Evolutionary conservation across 2,797 vertebrate genomes (phyloP), one percentile per base, ranked within the genome.

Genomic region (Oceanodroma leucorhoa): DNA sequence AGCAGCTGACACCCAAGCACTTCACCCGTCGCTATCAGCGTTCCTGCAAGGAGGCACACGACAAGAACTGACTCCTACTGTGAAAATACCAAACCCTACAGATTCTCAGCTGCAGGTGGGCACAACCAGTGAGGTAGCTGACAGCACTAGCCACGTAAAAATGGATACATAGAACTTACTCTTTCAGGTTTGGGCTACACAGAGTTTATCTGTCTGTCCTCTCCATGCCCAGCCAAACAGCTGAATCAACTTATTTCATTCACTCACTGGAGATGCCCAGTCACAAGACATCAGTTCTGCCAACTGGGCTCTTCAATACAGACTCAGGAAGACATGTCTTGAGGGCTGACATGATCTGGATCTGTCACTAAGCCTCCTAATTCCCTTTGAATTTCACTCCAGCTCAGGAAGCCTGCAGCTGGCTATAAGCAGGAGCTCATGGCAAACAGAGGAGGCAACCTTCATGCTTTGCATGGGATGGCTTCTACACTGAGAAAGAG

Each of bases 291-390:
- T 82, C 90, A 91, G 40, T 79, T 83, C 88, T 82, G 58, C 70
- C 73, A 91, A 4, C 2, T 27, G 18, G 38, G 16, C 57, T 94
- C n/a, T 62, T 38, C 89, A 89, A 73, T 27, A 82, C 69, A 76
- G 62, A 53, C 46, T 83, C 36, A 9, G n/a, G 29, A 94, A 72
- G 64, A 65, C 23, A 62, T 0, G 0, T 67, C 92, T 92, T 1
- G 0, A 88, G 70, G 80, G 58, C 40, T 87, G 79, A 85, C 61
- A 67, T 36, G 78, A 93, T 96, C 85, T 88, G 73, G 62, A 82
- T 92, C 83, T 93, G 83, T 76, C 92, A 89, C 46, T 38, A 11
- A 76, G 58, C 32, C 77, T 82, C 62, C 22, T 48, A 91, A 81
- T 67, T 83, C 61, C 41, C 48, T 90, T 1, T 69, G 58, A 91